phyloP scores from a whole-genome alignment of 2,888 invertebrate species.

The Tenthredo livida region DNA sequence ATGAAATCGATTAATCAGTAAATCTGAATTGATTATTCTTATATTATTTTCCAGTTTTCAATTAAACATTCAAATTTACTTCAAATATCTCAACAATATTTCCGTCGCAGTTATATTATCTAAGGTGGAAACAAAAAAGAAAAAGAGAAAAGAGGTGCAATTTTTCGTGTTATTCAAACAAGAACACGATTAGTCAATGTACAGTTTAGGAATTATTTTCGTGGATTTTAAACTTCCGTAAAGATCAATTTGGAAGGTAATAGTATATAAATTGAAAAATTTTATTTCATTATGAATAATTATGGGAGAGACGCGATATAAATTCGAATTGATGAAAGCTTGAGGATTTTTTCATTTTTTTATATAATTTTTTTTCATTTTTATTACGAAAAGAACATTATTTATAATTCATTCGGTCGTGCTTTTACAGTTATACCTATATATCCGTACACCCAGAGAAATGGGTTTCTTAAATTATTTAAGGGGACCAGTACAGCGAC shows the following conservation, averaged over 20 bases:
- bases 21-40: too few relatives aligned
- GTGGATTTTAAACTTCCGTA: not conserved
- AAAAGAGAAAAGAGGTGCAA: not conserved
- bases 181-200: not conserved
- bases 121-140: not conserved
- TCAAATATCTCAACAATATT: too few relatives aligned
- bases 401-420: constrained; percentile 65
- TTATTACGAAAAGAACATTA: constrained; percentile 71
- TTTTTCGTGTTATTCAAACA: not conserved
- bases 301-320: too few relatives aligned
- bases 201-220: not conserved
- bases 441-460: too few relatives aligned
- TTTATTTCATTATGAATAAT: too few relatives aligned
- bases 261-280: too few relatives aligned
- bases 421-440: not conserved
- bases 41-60: too few relatives aligned
- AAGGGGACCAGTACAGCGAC: too few relatives aligned
- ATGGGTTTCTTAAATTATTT: too few relatives aligned
- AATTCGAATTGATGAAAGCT: not conserved
- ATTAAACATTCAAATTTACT: too few relatives aligned
- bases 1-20: too few relatives aligned
- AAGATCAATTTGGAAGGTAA: not conserved
- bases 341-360: not conserved
- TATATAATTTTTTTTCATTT: constrained; percentile 57
- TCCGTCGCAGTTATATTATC: too few relatives aligned